Evolutionary conservation across 2,888 invertebrate species (phyloP).

Genomic region (Drosophila formosana): DNA sequence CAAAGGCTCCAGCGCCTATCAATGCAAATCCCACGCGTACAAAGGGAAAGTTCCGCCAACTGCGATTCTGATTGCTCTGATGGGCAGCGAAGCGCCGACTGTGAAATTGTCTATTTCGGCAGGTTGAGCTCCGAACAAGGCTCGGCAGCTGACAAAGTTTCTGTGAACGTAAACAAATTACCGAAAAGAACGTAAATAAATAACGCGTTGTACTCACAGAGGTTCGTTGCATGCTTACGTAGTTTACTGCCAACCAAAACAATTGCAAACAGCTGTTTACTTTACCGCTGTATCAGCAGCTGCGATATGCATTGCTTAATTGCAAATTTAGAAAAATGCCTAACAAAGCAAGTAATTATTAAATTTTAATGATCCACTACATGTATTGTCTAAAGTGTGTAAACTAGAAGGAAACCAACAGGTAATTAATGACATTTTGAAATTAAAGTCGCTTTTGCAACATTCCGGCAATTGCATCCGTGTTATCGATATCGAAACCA

Average conservation of each 20-base stretch:
- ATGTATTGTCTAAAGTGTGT: no score
- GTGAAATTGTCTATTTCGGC: slow-evolving; percentile 23
- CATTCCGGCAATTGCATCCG: slow-evolving; percentile 12
- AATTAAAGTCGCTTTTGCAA: background rate
- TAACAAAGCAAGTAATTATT: background rate
- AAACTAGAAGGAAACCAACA: slow-evolving; percentile 2
- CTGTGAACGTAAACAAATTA: slow-evolving; percentile 7
- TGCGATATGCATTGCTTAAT: slow-evolving; percentile 1
- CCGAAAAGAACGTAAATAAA: background rate
- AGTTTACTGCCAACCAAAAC: slow-evolving; percentile 1
- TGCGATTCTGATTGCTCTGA: background rate
- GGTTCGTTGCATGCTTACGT: slow-evolving; percentile 32
- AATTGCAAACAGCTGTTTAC: slow-evolving; percentile 43
- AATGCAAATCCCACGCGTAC: slow-evolving; percentile 40
- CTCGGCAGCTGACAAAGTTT: slow-evolving; percentile 6
- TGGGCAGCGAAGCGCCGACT: slow-evolving; percentile 17
- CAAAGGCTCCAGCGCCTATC: slow-evolving; percentile 47
- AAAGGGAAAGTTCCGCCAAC: slow-evolving; percentile 23
- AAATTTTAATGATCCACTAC: background rate
- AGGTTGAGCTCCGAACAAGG: slow-evolving; percentile 1
- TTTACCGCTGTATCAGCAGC: background rate
- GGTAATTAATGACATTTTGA: slow-evolving; percentile 7
- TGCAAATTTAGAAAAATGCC: background rate
- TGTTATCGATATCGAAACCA: slow-evolving; percentile 11
- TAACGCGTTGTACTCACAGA: slow-evolving; percentile 30